Base-by-base conservation (phyloP, 1,140 invertebrate genomes). In the Aporrectodea caliginosa region DNA sequence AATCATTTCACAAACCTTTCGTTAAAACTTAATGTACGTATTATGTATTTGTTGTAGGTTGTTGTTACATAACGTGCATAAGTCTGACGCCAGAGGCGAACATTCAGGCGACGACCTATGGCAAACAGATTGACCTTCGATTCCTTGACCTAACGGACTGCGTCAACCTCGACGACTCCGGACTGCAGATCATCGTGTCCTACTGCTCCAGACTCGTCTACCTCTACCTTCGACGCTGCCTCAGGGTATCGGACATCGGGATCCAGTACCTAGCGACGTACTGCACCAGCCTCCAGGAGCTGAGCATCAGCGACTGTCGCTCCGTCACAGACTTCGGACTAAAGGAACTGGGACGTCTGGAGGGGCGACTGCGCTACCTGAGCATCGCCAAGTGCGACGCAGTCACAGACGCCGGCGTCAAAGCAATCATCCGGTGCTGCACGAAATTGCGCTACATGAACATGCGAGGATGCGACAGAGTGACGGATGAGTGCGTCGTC, bases 391-490 rank as follows among this genome's bases (percentile, higher is more conserved):
- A 97, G 88, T 98, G 95, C 87, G 90, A 92, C 2, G 93, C 93
- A 82, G 92, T 98, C 71, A 96, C 95, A 0, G 95, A 98, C 86
- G 95, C 95, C 85, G 95, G 95, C 0, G n/a, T 95, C 92, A 81
- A 94, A 82, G 93, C 95, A n/a, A 92, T 97, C 27, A 94, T 94
- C 0, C 90, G 93, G 78, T 91, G 94, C 70, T 97, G 95, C 85
- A 94, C 94, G 85, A 95, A 95, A 86, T 87, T 97, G 69, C 90
- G 95, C 2, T 97, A 97, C 87, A 90, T 97, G 35, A 97, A 97
- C 87, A 93, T 94, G 0, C 90, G 95, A 58, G 95, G 95, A 2
- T 97, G 95, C 85, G 95, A 96, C 83, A 95, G 94, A 0, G 92
- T 97, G 0, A 95, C 94, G 34, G 95, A 98, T 85, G 94, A 94